Percentiles rank a stretch among this genome's conserved stretches.
Conservation (phyloP, 1,140 invertebrate species). For the Calliphora vicina region DNA sequence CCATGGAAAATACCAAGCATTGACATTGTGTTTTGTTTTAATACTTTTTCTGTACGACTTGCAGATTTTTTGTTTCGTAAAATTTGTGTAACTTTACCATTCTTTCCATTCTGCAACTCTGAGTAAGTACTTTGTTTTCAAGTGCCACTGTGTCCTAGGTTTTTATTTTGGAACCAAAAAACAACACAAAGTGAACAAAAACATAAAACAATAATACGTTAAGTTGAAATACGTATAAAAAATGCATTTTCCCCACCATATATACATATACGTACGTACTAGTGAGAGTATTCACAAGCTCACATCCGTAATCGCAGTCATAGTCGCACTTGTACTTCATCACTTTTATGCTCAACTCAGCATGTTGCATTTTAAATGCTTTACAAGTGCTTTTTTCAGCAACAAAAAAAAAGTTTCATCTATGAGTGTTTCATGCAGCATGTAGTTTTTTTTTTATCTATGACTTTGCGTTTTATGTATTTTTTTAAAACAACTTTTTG, state of each 20-base stretch:
- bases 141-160: background rate
- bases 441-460: background rate
- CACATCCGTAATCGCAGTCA: background rate
- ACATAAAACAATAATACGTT: background rate
- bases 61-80: too few relatives aligned
- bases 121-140: background rate
- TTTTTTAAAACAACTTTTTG: background rate
- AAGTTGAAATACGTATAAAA: background rate
- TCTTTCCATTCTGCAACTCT: background rate
- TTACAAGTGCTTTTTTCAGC: conserved; percentile 8
- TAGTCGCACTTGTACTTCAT: background rate
- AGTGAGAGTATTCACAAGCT: background rate
- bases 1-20: too few relatives aligned
- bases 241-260: background rate
- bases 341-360: conserved; percentile 20
- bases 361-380: conserved; percentile 31
- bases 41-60: too few relatives aligned
- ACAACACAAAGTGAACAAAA: background rate
- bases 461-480: background rate
- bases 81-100: too few relatives aligned
- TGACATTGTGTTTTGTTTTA: background rate
- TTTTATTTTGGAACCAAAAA: background rate
- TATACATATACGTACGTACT: background rate
- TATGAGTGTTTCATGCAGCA: background rate
- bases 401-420: background rate